Base-by-base conservation (phyloP, 2,113 vertebrate genomes). In the Sturnus vulgaris region DNA sequence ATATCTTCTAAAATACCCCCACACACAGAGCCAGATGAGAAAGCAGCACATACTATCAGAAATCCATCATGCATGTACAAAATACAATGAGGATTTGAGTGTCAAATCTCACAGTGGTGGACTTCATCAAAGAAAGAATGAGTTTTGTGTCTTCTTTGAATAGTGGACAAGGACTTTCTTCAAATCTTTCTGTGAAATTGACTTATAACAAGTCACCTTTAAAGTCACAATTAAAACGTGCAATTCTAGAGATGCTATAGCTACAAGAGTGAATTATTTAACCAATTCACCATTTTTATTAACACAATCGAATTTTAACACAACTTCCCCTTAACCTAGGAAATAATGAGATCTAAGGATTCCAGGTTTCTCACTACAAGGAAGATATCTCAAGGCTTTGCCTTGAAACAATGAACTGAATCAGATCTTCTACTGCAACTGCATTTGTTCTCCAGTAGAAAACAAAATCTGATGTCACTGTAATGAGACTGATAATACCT, bases 81-180 rank as follows among this genome's bases (percentile, higher is more conserved):
- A 64, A 89, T 52, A 63, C 81, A 96, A 47, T 15, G 27, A 70
- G 19, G 70, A 89, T 37, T 79, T 33, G 44, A 87, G 66, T 66
- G 66, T n/a, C 50, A 91, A 63, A 77, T 70, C 91, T 70, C 86
- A 72, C 83, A 82, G 50, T 63, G 63, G 50, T 79, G 12, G 70
- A 89, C 73, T 94, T 87, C 42, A 82, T 87, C 77, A 95, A 73
- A 91, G 53, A 79, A 93, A 77, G 63, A 89, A 89, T 82, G 80
- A 94, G 57, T 65, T 87, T 93, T 95, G 55, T 91, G 53, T 71
- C 83, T 87, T 85, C 86, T 87, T 85, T 87, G 42, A 82, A n/a
- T 56, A 47, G 64, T 33, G 76, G 35, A 76, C 28, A 22, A 92
- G 66, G 66, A 82, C 82, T 85, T 92, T 92, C 77, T 94, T 82